Evolutionary conservation across 2,113 vertebrate species (phyloP).

Genomic region (Peromyscus californicus): DNA sequence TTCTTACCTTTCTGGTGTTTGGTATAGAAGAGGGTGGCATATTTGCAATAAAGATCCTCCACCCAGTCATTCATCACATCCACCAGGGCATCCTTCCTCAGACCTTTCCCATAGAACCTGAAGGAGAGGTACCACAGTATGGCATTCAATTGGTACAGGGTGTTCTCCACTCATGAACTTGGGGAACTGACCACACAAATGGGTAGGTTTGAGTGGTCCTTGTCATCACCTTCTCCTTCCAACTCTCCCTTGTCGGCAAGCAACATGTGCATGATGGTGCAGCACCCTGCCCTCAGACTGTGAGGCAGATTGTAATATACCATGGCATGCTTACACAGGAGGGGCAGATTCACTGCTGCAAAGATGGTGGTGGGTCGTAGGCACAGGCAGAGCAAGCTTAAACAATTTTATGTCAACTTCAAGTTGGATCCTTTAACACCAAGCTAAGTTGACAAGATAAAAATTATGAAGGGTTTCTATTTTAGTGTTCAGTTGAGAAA

Average conservation of each 20-base stretch:
- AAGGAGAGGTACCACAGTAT: constrained; percentile 86
- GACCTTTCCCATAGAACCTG: constrained; percentile 86
- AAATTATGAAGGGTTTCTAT: neutral
- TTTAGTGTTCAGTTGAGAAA: constrained; percentile 39
- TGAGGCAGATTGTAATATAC: neutral
- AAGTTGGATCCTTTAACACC: constrained; percentile 11
- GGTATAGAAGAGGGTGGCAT: constrained; percentile 83
- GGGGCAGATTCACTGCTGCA: neutral
- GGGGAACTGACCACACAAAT: constrained; percentile 87
- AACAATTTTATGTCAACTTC: constrained; percentile 32
- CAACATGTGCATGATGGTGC: constrained; percentile 84
- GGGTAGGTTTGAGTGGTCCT: constrained; percentile 83
- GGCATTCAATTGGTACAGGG: constrained; percentile 88
- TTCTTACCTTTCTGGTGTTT: constrained; percentile 82
- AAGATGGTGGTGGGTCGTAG: neutral
- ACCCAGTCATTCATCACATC: constrained; percentile 87
- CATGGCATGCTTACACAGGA: neutral
- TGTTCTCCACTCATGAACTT: constrained; percentile 87
- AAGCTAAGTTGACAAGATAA: neutral
- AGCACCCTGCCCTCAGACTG: constrained; percentile 82
- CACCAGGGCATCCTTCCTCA: constrained; percentile 79
- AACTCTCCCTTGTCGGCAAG: constrained; percentile 86
- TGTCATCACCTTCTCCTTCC: constrained; percentile 86
- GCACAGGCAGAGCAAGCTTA: neutral
- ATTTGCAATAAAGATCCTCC: constrained; percentile 87